These are phyloP conservation scores for Noctilio leporinus DNA, from an alignment of 2,113 vertebrate species.

Conservation along the genomic window DNA sequence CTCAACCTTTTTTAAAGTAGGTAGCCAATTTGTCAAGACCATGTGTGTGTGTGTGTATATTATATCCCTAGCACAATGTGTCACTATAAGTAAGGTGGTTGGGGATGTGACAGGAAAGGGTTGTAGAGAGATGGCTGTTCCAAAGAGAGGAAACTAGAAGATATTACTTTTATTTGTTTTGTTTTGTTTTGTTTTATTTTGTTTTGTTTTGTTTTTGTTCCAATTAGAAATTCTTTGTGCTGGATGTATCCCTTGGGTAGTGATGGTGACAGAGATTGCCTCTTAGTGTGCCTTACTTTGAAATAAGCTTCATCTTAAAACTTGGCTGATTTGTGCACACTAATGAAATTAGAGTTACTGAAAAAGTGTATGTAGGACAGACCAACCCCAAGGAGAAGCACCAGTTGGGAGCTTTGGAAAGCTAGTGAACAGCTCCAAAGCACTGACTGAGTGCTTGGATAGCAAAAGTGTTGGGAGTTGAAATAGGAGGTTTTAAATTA, in stretches of 20 bases:
- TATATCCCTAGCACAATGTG: not conserved
- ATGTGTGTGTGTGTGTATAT: not conserved
- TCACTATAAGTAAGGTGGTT: not conserved
- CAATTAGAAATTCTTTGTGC: not conserved
- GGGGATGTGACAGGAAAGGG: not conserved
- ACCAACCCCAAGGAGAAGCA: not conserved
- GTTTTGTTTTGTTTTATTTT: no score
- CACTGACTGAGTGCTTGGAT: not conserved
- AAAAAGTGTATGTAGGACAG: not conserved
- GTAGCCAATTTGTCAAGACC: not conserved
- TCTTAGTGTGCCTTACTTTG: conserved; percentile 5
- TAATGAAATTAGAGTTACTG: not conserved
- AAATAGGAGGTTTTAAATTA: not conserved
- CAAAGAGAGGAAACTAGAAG: not conserved
- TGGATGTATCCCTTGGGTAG: not conserved
- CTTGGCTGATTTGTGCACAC: not conserved
- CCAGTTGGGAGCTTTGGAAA: not conserved
- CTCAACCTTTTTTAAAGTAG: no score
- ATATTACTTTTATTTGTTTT: no score
- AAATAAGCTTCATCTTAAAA: conserved; percentile 1
- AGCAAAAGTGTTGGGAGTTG: not conserved
- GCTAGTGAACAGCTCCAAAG: not conserved
- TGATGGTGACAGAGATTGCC: not conserved
- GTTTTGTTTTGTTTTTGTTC: no score
- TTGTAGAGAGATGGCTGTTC: not conserved